phyloP scores from a whole-genome alignment of 2,888 invertebrate species.

The Mesodorylaimus sp. region DNA sequence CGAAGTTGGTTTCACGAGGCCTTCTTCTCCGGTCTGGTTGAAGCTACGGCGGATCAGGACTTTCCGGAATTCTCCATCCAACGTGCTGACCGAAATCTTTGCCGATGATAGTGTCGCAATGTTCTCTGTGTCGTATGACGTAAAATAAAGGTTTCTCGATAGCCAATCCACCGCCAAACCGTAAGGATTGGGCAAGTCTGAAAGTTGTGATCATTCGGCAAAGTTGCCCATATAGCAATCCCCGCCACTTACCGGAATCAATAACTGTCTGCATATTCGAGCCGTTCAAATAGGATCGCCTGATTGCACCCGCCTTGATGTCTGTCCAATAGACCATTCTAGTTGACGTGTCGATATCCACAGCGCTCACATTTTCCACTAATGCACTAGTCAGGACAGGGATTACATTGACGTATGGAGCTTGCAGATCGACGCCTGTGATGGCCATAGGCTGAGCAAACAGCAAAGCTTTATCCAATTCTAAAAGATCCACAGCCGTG shows the following conservation, averaged over 20 bases:
- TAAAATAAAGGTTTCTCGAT: slow-evolving; percentile 54
- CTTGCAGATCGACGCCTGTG: slow-evolving; percentile 57
- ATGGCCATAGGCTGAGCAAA: slow-evolving; percentile 36
- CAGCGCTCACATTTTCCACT: slow-evolving; percentile 45
- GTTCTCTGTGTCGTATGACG: slow-evolving; percentile 40
- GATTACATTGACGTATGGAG: slow-evolving; percentile 56
- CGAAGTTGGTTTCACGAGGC: slow-evolving; percentile 11
- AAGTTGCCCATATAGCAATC: neutral
- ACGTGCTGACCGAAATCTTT: slow-evolving; percentile 11
- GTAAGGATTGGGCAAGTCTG: slow-evolving; percentile 36
- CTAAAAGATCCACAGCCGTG: slow-evolving; percentile 8
- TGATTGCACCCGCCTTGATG: slow-evolving; percentile 51
- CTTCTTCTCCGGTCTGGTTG: neutral
- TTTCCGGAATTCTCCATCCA: slow-evolving; percentile 9
- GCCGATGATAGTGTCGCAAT: too few relatives aligned
- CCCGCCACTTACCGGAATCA: slow-evolving; percentile 43
- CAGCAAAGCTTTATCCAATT: slow-evolving; percentile 12
- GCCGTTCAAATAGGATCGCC: slow-evolving; percentile 45
- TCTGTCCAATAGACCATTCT: slow-evolving; percentile 60
- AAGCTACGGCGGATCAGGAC: too few relatives aligned
- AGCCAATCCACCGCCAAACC: slow-evolving; percentile 68
- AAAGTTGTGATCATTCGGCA: slow-evolving; percentile 1
- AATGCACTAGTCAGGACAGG: slow-evolving; percentile 50
- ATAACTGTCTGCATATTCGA: slow-evolving; percentile 52
- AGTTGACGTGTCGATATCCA: slow-evolving; percentile 49